Evolutionary conservation across 2,888 invertebrate species (phyloP).

Genomic region (Patella ulyssiponensis): DNA sequence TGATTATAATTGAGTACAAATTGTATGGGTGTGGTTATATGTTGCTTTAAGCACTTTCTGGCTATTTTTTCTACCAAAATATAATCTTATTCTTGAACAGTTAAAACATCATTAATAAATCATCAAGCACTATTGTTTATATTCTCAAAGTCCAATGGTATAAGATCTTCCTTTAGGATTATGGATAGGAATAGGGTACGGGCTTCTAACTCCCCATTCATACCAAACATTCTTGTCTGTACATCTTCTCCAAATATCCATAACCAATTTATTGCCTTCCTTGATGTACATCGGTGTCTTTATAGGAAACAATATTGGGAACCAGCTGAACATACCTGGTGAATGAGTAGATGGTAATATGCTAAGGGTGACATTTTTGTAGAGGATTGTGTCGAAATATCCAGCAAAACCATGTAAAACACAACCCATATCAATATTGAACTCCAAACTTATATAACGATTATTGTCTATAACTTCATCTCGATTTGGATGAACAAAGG

Average conservation of each 20-base stretch:
- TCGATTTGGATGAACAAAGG: constrained; percentile 91
- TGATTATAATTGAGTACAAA: no score
- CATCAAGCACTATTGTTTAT: no score
- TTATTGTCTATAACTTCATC: constrained; percentile 76
- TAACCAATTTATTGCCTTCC: constrained; percentile 81
- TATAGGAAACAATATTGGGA: constrained; percentile 94
- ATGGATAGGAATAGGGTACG: constrained; percentile 77
- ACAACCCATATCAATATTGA: constrained; percentile 82
- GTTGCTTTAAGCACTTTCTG: no score
- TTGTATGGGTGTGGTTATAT: no score
- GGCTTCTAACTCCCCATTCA: constrained; percentile 87
- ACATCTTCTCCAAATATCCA: constrained; percentile 90
- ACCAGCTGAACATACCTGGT: constrained; percentile 97
- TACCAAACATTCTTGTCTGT: constrained; percentile 92
- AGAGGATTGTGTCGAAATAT: constrained; percentile 92
- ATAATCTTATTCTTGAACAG: no score
- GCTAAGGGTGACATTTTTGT: constrained; percentile 87
- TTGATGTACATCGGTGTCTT: constrained; percentile 84
- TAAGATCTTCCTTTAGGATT: constrained; percentile 84
- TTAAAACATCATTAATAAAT: no score
- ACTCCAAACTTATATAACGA: constrained; percentile 80
- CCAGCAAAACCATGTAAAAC: constrained; percentile 95
- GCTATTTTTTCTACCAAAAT: no score
- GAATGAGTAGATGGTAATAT: constrained; percentile 92
- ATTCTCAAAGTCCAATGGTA: constrained; percentile 77